Evolutionary conservation across 2,888 invertebrate genomes (phyloP).

Genomic region (Parnassius glacialis): DNA sequence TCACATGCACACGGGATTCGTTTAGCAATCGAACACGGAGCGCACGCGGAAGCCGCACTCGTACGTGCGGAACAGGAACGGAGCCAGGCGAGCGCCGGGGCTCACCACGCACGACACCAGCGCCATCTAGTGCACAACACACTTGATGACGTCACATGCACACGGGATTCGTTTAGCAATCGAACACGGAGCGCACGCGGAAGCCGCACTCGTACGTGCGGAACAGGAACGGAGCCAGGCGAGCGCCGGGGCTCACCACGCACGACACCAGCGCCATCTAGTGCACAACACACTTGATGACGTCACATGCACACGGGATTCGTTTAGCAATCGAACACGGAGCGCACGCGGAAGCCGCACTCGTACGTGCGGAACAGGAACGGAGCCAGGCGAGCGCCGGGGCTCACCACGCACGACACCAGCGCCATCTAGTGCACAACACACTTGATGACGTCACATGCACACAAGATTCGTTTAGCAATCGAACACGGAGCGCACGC

Average conservation of each 20-base stretch:
- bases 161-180: no score
- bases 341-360: conserved; percentile 84
- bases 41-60: conserved; percentile 82
- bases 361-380: conserved; percentile 94
- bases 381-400: conserved; percentile 84
- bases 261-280: conserved; percentile 90
- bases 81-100: conserved; percentile 83
- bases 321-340: no score
- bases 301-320: no score
- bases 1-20: no score
- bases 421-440: conserved; percentile 82
- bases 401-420: conserved; percentile 89
- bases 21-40: no score
- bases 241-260: conserved; percentile 85
- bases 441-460: no score
- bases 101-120: conserved; percentile 90
- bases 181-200: conserved; percentile 84
- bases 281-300: background rate
- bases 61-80: conserved; percentile 94
- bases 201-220: conserved; percentile 90
- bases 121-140: conserved; percentile 78
- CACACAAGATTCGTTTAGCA: no score
- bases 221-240: conserved; percentile 89
- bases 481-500: conserved; percentile 85
- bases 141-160: no score